Evolutionary conservation across 2,113 vertebrate species (phyloP).

Genomic region (Crypturellus undulatus): DNA sequence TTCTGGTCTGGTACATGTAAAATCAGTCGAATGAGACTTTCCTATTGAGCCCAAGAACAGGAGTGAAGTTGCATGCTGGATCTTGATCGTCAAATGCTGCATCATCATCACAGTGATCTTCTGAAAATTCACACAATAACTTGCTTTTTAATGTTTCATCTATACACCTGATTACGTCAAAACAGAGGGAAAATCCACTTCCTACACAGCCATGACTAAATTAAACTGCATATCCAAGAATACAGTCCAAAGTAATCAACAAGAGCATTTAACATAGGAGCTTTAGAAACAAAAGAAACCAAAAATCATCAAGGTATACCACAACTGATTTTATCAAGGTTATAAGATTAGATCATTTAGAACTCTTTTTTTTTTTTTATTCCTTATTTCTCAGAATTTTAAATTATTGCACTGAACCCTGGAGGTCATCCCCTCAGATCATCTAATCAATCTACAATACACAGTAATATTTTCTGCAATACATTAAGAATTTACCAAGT

Average conservation of each 20-base stretch:
- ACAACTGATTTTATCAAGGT: not conserved
- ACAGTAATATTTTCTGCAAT: not conserved
- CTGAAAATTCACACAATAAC: not conserved
- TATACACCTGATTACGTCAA: not conserved
- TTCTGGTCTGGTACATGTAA: not conserved
- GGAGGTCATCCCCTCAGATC: not conserved
- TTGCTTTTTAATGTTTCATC: not conserved
- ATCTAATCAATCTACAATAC: not conserved
- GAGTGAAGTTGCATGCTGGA: not conserved
- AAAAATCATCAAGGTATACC: not conserved
- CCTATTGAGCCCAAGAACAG: not conserved
- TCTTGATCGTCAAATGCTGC: not conserved
- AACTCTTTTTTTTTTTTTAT: not conserved
- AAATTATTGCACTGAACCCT: not conserved
- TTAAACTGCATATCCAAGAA: not conserved
- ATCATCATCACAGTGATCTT: not conserved
- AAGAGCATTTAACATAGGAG: not conserved
- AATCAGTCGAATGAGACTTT: not conserved
- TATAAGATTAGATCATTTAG: not conserved
- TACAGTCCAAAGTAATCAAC: not conserved
- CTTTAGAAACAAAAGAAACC: not conserved
- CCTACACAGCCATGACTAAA: not conserved
- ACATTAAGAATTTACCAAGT: not conserved
- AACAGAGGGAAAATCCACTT: not conserved
- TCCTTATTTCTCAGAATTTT: not conserved